A percentile compares a stretch with the other conserved stretches of the same genome.
These are phyloP conservation scores for Meleagris gallopavo DNA, from an alignment of 2,113 vertebrate species.

Conservation along the genomic window DNA sequence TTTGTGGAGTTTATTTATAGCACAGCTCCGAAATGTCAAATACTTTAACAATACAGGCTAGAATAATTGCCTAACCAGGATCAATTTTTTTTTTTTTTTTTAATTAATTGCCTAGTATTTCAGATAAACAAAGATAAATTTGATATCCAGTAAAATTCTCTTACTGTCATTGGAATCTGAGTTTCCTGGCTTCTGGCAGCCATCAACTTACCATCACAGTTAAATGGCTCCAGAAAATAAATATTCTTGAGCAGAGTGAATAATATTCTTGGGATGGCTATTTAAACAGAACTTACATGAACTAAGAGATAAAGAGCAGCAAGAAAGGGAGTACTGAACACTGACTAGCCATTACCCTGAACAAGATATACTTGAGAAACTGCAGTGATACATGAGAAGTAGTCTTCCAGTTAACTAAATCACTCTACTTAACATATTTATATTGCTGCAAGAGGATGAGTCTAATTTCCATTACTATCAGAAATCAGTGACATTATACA, in stretches of 20 bases:
- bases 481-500: not conserved
- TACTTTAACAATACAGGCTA: not conserved
- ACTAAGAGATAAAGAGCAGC: not conserved
- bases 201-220: not conserved
- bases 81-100: not conserved
- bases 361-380: not conserved
- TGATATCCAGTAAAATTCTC: not conserved
- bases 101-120: not conserved
- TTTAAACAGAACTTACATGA: not conserved
- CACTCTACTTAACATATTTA: no score
- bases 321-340: not conserved
- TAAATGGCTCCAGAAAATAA: constrained; percentile 17
- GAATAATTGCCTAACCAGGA: not conserved
- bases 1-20: not conserved
- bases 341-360: not conserved
- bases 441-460: no score
- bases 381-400: not conserved
- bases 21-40: not conserved
- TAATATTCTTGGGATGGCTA: not conserved
- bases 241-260: not conserved
- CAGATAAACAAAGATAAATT: constrained; percentile 16
- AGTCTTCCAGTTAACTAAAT: not conserved
- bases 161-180: not conserved
- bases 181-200: not conserved
- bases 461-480: not conserved